Base-by-base conservation (phyloP, 2,113 vertebrate species). In the Petrocephalus zakoni region DNA sequence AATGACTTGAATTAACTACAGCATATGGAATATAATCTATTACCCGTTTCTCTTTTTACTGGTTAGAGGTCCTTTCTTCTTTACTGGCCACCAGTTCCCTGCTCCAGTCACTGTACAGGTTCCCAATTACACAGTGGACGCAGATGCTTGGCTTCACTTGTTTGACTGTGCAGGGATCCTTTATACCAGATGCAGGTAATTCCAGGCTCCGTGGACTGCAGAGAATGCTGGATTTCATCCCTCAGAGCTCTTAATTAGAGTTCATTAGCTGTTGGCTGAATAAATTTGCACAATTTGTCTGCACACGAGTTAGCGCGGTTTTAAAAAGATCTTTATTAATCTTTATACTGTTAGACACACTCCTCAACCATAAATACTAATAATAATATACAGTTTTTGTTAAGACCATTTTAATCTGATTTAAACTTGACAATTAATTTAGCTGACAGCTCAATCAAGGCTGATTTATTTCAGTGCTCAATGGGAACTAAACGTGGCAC, bases 261-360 rank as follows among this genome's bases (percentile, higher is more conserved):
- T 78, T 78, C 72, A 78, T 78, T 78, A 78, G 72, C 72, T 78
- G 72, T 42, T 78, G 72, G 72, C 72, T 78, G 72, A 78, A 78
- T 78, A 78, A 37, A 78, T 78, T 78, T 78, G 34, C 72, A 78
- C 72, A 78, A 78, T 78, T 78, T 78, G 37, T 78, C 72, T 78
- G 34, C 72, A 78, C 72, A 17, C 61, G 61, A 68, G 25, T 29
- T 68, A 68, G 9, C 61, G 29, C 34, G 34, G 72, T 78, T 78
- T 42, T 42, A 78, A 78, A 78, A 78, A 78, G 72, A 78, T 78
- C 72, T 78, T 78, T 78, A 78, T 37, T 78, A 42, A 37, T 37
- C 29, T 42, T 78, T 37, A 78, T 42, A 78, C 29, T 78, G 34
- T 78, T 37, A 78, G 34, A 42, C 29, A 37, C 34, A 78, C 29